Percentiles rank a stretch among this genome's conserved stretches.
Conservation (phyloP, 1,140 invertebrate genomes). For the Leptopilina boulardi region DNA sequence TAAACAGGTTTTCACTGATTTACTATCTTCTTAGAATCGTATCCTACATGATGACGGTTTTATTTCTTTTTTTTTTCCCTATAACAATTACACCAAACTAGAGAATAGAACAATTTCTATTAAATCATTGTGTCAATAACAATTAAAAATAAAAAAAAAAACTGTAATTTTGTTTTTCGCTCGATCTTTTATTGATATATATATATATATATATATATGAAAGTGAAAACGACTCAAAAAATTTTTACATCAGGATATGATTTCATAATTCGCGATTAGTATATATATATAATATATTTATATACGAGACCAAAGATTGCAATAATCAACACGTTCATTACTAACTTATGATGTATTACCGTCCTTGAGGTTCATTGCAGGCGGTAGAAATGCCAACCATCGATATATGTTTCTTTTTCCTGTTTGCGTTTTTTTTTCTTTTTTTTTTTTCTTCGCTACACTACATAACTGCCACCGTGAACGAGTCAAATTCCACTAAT, state of each 20-base stretch:
- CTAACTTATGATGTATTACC: constrained; percentile 23
- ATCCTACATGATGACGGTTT: background rate
- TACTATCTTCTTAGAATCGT: background rate
- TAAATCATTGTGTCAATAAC: no score
- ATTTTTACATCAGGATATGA: background rate
- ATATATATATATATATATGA: no score
- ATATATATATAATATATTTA: no score
- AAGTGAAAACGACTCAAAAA: no score
- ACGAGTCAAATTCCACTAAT: constrained; percentile 3
- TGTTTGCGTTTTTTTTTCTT: background rate
- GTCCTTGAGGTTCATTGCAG: constrained; percentile 26
- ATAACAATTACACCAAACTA: no score
- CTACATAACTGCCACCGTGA: background rate
- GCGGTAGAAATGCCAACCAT: constrained; percentile 10
- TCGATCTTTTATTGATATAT: no score
- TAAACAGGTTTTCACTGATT: background rate
- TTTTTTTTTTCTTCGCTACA: background rate
- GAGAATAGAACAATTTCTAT: no score
- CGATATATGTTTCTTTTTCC: constrained; percentile 28
- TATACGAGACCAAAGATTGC: background rate
- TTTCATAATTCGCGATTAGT: background rate
- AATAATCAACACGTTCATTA: constrained; percentile 31
- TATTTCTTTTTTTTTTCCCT: no score
- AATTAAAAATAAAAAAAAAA: no score
- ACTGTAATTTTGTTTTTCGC: no score